A percentile compares a stretch with the other conserved stretches of the same genome.
Conservation (phyloP, 2,113 vertebrate genomes). For the Cervus canadensis region DNA sequence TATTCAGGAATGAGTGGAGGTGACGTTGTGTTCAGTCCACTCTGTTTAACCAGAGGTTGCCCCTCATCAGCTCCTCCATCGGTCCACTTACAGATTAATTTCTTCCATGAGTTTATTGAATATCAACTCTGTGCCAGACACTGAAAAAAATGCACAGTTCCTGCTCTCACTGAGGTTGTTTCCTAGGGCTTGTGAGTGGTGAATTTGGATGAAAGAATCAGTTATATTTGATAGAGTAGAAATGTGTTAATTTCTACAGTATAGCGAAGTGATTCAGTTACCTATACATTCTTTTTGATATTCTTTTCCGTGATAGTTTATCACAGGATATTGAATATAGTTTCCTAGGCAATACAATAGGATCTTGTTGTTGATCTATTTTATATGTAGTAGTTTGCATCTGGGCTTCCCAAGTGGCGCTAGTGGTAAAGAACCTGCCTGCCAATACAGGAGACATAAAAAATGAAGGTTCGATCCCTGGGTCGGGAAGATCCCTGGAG, state of each 20-base stretch:
- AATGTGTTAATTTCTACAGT: neutral
- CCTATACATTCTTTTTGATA: neutral
- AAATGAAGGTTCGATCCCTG: neutral
- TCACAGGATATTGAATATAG: neutral
- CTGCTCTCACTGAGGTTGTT: neutral
- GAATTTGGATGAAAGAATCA: neutral
- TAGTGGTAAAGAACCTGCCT: neutral
- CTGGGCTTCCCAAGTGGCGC: neutral
- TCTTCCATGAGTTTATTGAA: neutral
- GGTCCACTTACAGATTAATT: neutral
- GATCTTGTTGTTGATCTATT: neutral
- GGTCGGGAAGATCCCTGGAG: neutral
- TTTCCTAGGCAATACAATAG: neutral
- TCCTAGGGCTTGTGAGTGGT: neutral
- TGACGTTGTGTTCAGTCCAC: neutral
- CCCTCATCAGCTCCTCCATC: neutral
- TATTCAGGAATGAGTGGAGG: neutral
- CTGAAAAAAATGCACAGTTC: neutral
- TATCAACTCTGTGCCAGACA: neutral
- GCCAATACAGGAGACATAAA: neutral
- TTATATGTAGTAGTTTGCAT: neutral
- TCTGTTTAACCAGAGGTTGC: neutral
- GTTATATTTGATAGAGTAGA: neutral
- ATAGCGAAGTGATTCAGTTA: neutral
- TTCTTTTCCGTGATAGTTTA: neutral